These are phyloP conservation scores for Agrotis segetum DNA, from an alignment of 2,888 invertebrate species.

Conservation along the genomic window DNA sequence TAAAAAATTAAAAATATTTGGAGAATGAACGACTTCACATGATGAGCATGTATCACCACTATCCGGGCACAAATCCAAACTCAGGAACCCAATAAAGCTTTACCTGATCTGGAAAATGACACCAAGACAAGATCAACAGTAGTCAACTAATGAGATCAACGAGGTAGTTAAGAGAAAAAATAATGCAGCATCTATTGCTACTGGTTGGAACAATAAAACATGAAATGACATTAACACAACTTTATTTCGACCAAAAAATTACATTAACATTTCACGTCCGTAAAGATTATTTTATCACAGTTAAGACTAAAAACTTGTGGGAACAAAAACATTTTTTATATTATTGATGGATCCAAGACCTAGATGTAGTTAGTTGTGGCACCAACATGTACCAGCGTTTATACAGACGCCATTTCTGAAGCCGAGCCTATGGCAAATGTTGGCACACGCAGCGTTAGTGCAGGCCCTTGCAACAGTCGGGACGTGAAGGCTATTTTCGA, in stretches of 20 bases:
- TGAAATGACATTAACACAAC: neutral
- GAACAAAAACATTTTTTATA: neutral
- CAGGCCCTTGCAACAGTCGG: slow-evolving; percentile 6
- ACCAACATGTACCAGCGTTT: neutral
- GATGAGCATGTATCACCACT: no score
- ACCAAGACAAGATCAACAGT: neutral
- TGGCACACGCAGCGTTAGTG: slow-evolving; percentile 10
- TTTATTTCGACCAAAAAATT: neutral
- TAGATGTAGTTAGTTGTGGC: slow-evolving; percentile 4
- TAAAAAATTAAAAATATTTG: no score
- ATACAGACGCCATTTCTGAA: slow-evolving; percentile 4
- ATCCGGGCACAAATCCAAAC: no score
- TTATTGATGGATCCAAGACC: neutral
- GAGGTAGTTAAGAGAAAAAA: neutral
- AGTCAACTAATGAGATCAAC: neutral
- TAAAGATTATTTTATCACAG: neutral
- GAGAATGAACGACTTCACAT: no score
- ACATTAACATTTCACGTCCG: neutral
- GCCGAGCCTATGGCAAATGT: slow-evolving; percentile 15
- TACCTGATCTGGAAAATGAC: neutral
- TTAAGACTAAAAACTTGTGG: neutral
- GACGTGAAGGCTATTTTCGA: neutral
- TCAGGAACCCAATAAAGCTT: neutral
- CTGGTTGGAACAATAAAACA: neutral
- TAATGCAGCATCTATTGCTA: neutral